A percentile compares a stretch with the other conserved stretches of the same genome.
Evolutionary conservation across 2,797 vertebrate species (phyloP).

Genomic region (Pogonophryne albipinna): DNA sequence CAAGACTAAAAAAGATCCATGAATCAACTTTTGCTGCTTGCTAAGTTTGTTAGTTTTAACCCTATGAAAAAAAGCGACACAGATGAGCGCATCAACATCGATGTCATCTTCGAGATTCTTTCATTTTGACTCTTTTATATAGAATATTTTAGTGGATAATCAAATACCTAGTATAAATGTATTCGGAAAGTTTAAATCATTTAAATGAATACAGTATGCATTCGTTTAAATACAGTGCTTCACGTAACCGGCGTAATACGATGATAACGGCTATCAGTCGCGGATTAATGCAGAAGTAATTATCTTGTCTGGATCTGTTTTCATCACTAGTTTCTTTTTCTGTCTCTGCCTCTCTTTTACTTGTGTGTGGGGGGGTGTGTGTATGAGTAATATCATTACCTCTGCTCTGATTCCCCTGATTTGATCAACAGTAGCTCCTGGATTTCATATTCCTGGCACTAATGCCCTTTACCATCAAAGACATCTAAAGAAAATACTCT

Average conservation of each 20-base stretch:
- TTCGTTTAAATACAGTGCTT: not conserved
- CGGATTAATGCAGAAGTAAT: constrained; percentile 13
- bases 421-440: constrained; percentile 67
- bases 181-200: not conserved
- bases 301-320: constrained; percentile 5
- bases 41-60: not conserved
- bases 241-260: not conserved
- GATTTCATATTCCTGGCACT: constrained; percentile 60
- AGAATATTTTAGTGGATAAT: too few relatives aligned
- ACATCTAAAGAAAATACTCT: constrained; percentile 52
- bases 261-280: not conserved
- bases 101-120: not conserved
- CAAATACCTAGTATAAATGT: not conserved
- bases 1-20: not conserved
- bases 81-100: not conserved
- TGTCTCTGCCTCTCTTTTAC: constrained; percentile 6
- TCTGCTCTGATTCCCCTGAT: constrained; percentile 67
- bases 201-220: not conserved
- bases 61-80: not conserved
- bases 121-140: not conserved
- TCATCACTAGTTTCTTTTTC: constrained; percentile 8
- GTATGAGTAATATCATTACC: constrained; percentile 60
- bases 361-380: not conserved
- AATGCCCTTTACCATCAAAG: constrained; percentile 71
- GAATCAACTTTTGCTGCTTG: not conserved